Conservation (phyloP, 2,888 invertebrate species). For the Molanna angustata region DNA sequence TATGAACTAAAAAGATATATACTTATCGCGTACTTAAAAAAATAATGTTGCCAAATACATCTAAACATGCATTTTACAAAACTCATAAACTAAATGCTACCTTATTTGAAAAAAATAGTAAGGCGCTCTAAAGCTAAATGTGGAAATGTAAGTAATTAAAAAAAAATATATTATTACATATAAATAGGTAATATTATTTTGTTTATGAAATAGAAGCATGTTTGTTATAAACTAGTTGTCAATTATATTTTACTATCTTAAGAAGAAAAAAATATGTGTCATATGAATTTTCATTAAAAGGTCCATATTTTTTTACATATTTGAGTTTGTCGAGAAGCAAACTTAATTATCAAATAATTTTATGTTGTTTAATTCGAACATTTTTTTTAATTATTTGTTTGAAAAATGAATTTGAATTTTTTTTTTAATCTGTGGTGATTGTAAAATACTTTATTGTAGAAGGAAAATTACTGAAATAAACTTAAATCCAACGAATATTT, state of each 20-base stretch:
- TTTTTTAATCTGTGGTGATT: slow-evolving; percentile 21
- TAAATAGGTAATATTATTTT: background rate
- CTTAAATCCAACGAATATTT: slow-evolving; percentile 27
- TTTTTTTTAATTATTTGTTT: background rate
- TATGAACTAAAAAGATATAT: too few species aligned
- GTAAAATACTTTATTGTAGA: slow-evolving; percentile 32
- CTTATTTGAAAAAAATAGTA: too few species aligned
- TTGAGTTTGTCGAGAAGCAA: slow-evolving; percentile 14
- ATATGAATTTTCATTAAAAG: too few species aligned
- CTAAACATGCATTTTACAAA: too few species aligned
- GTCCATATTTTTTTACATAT: too few species aligned
- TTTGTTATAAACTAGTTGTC: slow-evolving; percentile 4
- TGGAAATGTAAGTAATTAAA: background rate
- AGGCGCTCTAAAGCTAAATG: background rate
- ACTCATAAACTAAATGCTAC: too few species aligned
- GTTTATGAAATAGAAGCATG: background rate
- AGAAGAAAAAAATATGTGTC: too few species aligned
- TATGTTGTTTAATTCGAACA: background rate
- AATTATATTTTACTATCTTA: background rate
- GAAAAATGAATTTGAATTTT: background rate
- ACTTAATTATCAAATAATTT: background rate
- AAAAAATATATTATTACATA: too few species aligned
- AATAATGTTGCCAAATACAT: too few species aligned
- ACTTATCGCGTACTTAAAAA: too few species aligned
- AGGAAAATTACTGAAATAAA: slow-evolving; percentile 33